phyloP scores from a whole-genome alignment of 2,797 vertebrate genomes.

The Steatocranus sp. region DNA sequence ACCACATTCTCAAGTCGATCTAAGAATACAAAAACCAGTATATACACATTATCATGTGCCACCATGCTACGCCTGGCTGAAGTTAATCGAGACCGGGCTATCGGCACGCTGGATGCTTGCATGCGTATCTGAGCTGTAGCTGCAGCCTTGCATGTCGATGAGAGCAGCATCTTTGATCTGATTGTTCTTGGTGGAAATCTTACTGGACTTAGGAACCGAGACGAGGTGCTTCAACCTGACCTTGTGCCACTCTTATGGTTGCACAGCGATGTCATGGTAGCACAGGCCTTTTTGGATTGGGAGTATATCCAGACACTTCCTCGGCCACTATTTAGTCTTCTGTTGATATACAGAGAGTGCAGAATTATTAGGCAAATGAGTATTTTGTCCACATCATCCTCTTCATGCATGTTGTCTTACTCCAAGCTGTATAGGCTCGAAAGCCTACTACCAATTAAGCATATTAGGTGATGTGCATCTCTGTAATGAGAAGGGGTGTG shows the following conservation, averaged over 20 bases:
- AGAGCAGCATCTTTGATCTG: neutral
- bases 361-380: no score
- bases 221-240: neutral
- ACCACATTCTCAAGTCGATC: neutral
- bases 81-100: neutral
- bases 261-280: neutral
- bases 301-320: neutral
- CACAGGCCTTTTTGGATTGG: neutral
- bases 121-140: neutral
- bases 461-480: no score
- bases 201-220: neutral
- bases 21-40: neutral
- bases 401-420: no score
- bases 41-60: neutral
- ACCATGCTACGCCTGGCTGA: neutral
- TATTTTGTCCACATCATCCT: no score
- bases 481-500: no score
- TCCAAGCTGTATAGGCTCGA: no score
- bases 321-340: neutral
- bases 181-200: neutral
- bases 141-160: neutral
- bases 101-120: neutral
- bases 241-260: neutral
- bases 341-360: no score
- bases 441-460: no score